These are phyloP conservation scores for Drosophila anomalipes DNA, from an alignment of 2,888 invertebrate genomes.

Conservation along the genomic window DNA sequence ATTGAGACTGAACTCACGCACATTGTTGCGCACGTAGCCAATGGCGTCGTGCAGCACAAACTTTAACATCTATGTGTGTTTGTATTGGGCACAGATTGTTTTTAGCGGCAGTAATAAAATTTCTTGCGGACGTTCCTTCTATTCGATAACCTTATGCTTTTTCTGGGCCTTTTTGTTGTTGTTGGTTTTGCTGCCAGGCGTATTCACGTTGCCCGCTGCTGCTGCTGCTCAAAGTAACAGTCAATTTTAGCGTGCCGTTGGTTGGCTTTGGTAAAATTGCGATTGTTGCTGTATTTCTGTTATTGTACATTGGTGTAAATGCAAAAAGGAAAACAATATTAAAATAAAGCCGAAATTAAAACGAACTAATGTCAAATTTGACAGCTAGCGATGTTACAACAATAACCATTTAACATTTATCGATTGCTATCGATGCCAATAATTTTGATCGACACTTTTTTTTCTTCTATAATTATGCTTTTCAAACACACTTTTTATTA, in stretches of 20 bases:
- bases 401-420: not conserved
- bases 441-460: not conserved
- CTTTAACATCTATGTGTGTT: constrained; percentile 62
- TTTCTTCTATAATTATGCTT: not conserved
- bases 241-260: constrained; percentile 9
- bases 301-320: constrained; percentile 51
- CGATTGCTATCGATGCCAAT: constrained; percentile 17
- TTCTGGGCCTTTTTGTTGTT: constrained; percentile 26
- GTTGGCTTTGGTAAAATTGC: not conserved
- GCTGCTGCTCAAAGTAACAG: constrained; percentile 6
- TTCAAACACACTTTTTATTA: no score
- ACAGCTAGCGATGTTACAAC: constrained; percentile 46
- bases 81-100: not conserved
- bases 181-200: not conserved
- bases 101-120: constrained; percentile 19
- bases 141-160: constrained; percentile 33
- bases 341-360: constrained; percentile 62
- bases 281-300: constrained; percentile 4
- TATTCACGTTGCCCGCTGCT: constrained; percentile 1
- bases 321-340: constrained; percentile 60
- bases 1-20: constrained; percentile 70
- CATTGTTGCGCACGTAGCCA: constrained; percentile 73
- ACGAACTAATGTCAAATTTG: constrained; percentile 63
- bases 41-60: constrained; percentile 64
- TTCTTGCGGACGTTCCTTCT: constrained; percentile 7